A percentile compares a stretch with the other conserved stretches of the same genome.
These are phyloP conservation scores for Heliornis fulica DNA, from an alignment of 2,113 vertebrate genomes.

Conservation along the genomic window DNA sequence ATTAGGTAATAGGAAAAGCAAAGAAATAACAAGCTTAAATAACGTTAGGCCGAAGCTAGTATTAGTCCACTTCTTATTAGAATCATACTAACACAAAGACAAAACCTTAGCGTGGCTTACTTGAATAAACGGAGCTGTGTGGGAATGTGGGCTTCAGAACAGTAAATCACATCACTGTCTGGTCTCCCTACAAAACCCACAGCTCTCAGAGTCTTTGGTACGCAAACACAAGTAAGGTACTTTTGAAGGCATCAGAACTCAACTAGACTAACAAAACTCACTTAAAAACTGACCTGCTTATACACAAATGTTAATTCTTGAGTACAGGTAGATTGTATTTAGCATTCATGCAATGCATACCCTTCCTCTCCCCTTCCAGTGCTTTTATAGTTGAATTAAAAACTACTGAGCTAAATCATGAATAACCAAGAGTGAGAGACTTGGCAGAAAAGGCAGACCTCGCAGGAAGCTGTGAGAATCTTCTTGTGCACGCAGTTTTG, in stretches of 20 bases:
- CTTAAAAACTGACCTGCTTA: background rate
- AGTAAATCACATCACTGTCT: background rate
- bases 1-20: slow-evolving; percentile 12
- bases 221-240: background rate
- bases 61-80: background rate
- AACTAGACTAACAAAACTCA: background rate
- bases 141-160: background rate
- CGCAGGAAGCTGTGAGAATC: background rate
- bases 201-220: background rate
- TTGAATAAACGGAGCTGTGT: background rate
- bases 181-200: background rate
- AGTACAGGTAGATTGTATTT: background rate
- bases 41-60: background rate
- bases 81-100: background rate
- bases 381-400: background rate
- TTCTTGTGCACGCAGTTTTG: background rate
- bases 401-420: background rate
- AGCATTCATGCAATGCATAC: background rate
- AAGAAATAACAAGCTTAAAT: slow-evolving; percentile 19
- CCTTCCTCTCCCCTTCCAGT: background rate
- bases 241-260: background rate
- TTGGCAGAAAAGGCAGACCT: background rate
- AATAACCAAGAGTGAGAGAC: background rate
- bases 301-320: background rate
- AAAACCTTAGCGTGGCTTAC: background rate